A percentile compares a stretch with the other conserved stretches of the same genome.
Evolutionary conservation across 2,113 vertebrate genomes (phyloP).

Genomic region (Colius striatus): DNA sequence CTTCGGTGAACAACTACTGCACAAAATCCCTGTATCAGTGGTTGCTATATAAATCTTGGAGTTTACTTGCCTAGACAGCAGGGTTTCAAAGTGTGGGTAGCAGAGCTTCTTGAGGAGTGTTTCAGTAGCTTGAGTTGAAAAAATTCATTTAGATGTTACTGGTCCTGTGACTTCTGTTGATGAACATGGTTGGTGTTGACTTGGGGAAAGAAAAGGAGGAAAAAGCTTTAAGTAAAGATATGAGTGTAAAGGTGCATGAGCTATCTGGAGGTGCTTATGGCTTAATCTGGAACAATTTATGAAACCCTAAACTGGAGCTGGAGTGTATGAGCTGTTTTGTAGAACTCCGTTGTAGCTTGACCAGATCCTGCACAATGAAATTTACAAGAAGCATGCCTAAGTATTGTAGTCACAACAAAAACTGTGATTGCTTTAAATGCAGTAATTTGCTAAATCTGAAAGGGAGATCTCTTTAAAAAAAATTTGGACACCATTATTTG

Average conservation of each 20-base stretch:
- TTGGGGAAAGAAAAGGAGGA: not conserved
- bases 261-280: not conserved
- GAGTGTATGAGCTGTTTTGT: not conserved
- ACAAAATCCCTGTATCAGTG: not conserved
- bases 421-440: not conserved
- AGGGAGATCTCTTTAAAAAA: not conserved
- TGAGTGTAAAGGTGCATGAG: not conserved
- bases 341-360: not conserved
- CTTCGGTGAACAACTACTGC: no score
- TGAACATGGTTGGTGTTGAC: not conserved
- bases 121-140: not conserved
- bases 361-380: not conserved
- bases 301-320: not conserved
- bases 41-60: fast-evolving
- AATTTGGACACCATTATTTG: not conserved
- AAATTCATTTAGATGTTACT: not conserved
- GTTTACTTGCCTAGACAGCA: not conserved
- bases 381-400: not conserved
- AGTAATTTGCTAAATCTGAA: not conserved
- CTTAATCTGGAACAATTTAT: not conserved
- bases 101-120: not conserved
- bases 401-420: not conserved
- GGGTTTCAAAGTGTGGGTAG: not conserved
- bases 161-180: not conserved
- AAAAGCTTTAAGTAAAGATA: not conserved